phyloP scores from a whole-genome alignment of 1,140 invertebrate species.

The Zaprionus capensis region DNA sequence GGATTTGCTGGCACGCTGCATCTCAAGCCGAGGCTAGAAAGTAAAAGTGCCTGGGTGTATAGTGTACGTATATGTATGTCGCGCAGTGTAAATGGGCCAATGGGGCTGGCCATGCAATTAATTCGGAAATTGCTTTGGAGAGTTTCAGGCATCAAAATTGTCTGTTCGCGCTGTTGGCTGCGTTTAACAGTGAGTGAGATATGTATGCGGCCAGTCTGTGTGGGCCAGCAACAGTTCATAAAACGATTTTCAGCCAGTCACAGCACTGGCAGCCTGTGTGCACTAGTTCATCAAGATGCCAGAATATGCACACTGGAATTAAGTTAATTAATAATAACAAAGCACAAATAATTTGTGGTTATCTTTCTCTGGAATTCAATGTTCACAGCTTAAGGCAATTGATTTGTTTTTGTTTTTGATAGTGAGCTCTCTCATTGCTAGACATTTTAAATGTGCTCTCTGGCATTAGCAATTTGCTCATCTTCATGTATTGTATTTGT shows the following conservation, averaged over 20 bases:
- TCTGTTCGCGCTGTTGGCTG: conserved; percentile 29
- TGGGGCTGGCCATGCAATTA: conserved; percentile 56
- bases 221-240: conserved; percentile 28
- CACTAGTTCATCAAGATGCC: conserved; percentile 10
- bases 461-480: too few relatives aligned
- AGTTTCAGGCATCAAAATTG: conserved; percentile 35
- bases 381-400: background rate
- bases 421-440: background rate
- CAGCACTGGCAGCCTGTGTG: background rate
- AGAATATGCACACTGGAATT: background rate
- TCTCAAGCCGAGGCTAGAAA: conserved; percentile 47
- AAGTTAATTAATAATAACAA: conserved; percentile 3
- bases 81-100: conserved; percentile 38
- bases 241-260: conserved; percentile 6
- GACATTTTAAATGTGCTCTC: background rate
- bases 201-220: conserved; percentile 15
- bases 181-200: conserved; percentile 36
- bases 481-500: too few relatives aligned
- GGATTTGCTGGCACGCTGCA: conserved; percentile 43
- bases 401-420: background rate
- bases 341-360: background rate
- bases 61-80: conserved; percentile 24
- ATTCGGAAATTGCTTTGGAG: conserved; percentile 57
- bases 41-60: conserved; percentile 57
- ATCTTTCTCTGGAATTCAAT: background rate